phyloP scores from a whole-genome alignment of 2,113 vertebrate genomes.

The Typhlomys cinereus region DNA sequence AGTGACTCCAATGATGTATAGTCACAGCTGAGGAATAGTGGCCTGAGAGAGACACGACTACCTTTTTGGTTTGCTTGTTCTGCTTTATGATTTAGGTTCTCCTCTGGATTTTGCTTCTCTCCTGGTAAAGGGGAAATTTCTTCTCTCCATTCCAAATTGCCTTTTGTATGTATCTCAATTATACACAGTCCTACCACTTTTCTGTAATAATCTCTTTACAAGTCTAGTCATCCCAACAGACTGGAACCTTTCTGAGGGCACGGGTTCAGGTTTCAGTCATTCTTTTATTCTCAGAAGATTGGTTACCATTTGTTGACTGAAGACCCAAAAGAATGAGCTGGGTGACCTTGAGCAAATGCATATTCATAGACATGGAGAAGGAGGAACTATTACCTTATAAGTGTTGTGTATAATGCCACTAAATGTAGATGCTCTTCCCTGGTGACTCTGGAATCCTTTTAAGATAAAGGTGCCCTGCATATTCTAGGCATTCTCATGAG shows the following conservation, averaged over 20 bases:
- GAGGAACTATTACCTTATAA: neutral
- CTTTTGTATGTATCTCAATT: neutral
- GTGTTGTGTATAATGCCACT: neutral
- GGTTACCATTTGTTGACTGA: neutral
- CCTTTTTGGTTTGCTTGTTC: neutral
- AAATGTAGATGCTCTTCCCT: neutral
- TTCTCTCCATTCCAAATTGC: neutral
- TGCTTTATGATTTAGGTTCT: neutral
- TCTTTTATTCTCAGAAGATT: neutral
- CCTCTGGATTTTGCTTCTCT: neutral
- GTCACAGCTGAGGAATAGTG: neutral
- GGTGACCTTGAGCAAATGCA: neutral
- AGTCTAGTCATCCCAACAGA: neutral
- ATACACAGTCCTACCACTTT: neutral
- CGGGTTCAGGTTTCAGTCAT: neutral
- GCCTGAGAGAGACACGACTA: neutral
- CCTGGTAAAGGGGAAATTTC: neutral
- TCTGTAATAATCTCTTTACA: neutral
- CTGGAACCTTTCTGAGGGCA: neutral
- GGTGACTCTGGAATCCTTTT: conserved; percentile 3
- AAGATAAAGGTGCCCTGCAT: neutral
- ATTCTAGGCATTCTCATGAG: conserved; percentile 43
- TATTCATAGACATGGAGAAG: neutral
- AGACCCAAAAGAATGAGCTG: neutral
- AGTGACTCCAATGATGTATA: neutral